phyloP scores from a whole-genome alignment of 53 echinoderm and acorn worm species.

The Paracentrotus lividus region DNA sequence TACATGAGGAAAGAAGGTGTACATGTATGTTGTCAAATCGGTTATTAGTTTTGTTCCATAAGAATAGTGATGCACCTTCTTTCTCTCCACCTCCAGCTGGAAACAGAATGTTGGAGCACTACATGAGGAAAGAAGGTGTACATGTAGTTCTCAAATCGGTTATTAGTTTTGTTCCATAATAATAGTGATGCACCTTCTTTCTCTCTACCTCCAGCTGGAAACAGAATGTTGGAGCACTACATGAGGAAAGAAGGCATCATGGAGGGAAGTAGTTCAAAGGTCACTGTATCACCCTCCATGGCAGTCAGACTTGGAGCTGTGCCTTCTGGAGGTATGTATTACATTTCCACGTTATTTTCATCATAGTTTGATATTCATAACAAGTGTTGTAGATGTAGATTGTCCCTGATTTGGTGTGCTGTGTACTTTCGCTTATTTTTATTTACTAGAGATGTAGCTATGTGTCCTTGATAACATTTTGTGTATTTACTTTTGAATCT shows the following conservation, averaged over 20 bases:
- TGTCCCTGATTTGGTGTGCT: not conserved
- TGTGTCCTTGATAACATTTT: not conserved
- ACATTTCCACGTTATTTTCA: not conserved
- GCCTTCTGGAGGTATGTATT: slow-evolving; percentile 69
- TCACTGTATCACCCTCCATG: slow-evolving; percentile 95
- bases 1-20: slow-evolving; percentile 98
- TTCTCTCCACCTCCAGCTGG: slow-evolving; percentile 82
- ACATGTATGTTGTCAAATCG: too few relatives aligned
- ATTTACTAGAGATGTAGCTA: not conserved
- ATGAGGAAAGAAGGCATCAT: slow-evolving; percentile 96
- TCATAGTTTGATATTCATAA: not conserved
- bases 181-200: too few relatives aligned
- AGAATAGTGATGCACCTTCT: too few relatives aligned
- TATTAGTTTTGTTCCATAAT: too few relatives aligned
- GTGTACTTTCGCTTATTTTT: not conserved
- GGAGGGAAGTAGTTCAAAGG: slow-evolving; percentile 77
- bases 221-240: slow-evolving; percentile 98
- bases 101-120: slow-evolving; percentile 97
- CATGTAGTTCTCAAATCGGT: too few relatives aligned
- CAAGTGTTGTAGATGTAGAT: not conserved
- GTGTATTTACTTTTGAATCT: not conserved
- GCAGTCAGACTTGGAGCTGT: slow-evolving; percentile 97
- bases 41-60: too few relatives aligned
- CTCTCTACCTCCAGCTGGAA: too few relatives aligned
- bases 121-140: slow-evolving; percentile 98